Conservation (phyloP, 2,888 invertebrate genomes). For the Agrilus biguttatus region DNA sequence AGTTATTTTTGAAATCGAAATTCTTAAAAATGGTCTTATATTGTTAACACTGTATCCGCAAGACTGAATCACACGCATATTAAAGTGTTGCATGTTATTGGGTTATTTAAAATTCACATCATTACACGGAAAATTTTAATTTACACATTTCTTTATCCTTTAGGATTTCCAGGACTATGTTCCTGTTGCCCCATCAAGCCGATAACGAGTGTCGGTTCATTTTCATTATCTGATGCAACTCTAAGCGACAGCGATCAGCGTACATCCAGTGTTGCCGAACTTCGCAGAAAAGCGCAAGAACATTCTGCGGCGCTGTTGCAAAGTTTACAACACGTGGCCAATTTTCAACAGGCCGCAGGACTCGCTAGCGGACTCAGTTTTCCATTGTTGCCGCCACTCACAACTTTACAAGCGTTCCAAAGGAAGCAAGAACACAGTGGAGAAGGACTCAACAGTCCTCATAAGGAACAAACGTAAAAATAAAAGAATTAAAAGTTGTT, state of each 20-base stretch:
- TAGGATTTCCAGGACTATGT: slow-evolving; percentile 65
- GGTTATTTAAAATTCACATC: neutral
- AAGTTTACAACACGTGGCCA: slow-evolving; percentile 50
- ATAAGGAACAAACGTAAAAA: slow-evolving; percentile 11
- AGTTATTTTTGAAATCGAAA: too few relatives aligned
- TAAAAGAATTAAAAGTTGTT: slow-evolving; percentile 2
- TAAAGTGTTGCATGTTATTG: too few relatives aligned
- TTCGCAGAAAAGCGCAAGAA: slow-evolving; percentile 85
- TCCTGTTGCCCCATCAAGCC: slow-evolving; percentile 67
- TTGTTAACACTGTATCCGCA: too few relatives aligned
- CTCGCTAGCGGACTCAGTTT: slow-evolving; percentile 31
- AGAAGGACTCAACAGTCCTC: slow-evolving; percentile 13
- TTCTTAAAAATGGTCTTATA: too few relatives aligned
- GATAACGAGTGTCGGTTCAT: slow-evolving; percentile 21
- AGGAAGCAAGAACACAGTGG: slow-evolving; percentile 22
- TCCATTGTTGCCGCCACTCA: slow-evolving; percentile 34
- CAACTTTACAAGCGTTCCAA: slow-evolving; percentile 24
- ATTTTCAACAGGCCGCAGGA: slow-evolving; percentile 45
- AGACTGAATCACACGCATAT: too few relatives aligned
- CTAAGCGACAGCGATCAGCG: slow-evolving; percentile 46
- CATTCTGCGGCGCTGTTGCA: slow-evolving; percentile 81
- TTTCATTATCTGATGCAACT: slow-evolving; percentile 9
- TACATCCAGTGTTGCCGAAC: slow-evolving; percentile 79
- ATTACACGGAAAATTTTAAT: too few relatives aligned
- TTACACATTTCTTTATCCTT: slow-evolving; percentile 9